Evolutionary conservation across 2,888 invertebrate species (phyloP), one percentile per base, ranked within the genome.

Genomic region (Xanthostigma xanthostigma): DNA sequence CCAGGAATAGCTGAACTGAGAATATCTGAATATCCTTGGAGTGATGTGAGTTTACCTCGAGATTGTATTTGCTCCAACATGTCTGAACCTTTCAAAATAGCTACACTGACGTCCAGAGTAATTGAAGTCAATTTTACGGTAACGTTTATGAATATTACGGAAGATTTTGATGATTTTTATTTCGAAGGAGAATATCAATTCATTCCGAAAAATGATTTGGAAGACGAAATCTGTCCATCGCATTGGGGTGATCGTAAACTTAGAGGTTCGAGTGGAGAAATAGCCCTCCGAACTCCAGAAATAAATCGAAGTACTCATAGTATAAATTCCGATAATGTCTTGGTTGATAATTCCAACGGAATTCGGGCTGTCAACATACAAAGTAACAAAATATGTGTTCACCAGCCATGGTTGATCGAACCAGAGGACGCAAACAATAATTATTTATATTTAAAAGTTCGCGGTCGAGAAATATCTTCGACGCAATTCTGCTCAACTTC

Each of bases 331-430:
- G 72, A 73, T 53, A 64, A 71, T 53, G 67, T 72, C 54, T 69
- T 72, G 10, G 68, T 72, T 49, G 49, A 55, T 51, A 55, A 58
- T 45, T 52, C 72, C 41, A 73, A 75, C 56, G 73, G 74, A 49
- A 70, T 71, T 3, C 65, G 70, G 57, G 71, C 71, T 9, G 71
- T 71, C 59, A 75, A 76, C 36, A 72, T 74, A 27, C 63, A 64
- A 1, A 58, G 58, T 2, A 61, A 62, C 9, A 70, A 70, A 12
- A 48, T 43, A 49, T 85, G 85, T 62, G 75, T 81, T 34, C 79
- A 81, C 58, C 78, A 83, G 59, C 85, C 85, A 1, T 86, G 85
- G 85, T 66, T 85, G 1, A 81, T 86, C 49, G 84, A 84, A 61
- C 85, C 85, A 0, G 81, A 82, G 56, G 80, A 82, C 54, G 71